A percentile compares a stretch with the other conserved stretches of the same genome.
These are phyloP conservation scores for Drosophila quasianomalipes DNA, from an alignment of 2,888 invertebrate species.

Conservation along the genomic window DNA sequence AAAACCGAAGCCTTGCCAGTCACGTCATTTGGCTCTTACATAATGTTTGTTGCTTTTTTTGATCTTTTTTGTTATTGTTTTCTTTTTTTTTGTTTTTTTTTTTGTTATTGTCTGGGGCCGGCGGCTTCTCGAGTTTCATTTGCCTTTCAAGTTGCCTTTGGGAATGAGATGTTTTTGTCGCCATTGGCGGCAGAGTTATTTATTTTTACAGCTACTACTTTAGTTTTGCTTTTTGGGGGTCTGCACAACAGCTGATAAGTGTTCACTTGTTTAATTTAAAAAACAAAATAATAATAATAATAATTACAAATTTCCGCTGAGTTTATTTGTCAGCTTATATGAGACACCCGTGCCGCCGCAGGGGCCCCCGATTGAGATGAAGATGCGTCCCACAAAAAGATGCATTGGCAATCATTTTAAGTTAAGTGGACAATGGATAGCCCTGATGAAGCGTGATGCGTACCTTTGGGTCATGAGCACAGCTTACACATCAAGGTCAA, in stretches of 20 bases:
- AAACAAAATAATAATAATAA: conserved; percentile 18
- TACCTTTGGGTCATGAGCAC: conserved; percentile 22
- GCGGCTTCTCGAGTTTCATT: conserved; percentile 58
- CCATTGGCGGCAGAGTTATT: conserved; percentile 40
- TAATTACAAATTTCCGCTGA: conserved; percentile 25
- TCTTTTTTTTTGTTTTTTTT: conserved; percentile 9
- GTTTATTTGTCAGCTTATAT: conserved; percentile 43
- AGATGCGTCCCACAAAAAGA: neutral
- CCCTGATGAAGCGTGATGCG: neutral
- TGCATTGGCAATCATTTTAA: conserved; percentile 2
- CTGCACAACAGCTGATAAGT: conserved; percentile 38
- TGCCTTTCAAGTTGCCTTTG: conserved; percentile 52
- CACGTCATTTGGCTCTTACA: conserved; percentile 65
- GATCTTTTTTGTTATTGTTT: conserved; percentile 1
- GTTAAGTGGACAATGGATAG: conserved; percentile 21
- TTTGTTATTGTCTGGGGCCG: conserved; percentile 24
- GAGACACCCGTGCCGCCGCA: conserved; percentile 12
- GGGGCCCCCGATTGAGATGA: conserved; percentile 14
- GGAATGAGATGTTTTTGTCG: conserved; percentile 51
- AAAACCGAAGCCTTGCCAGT: conserved; percentile 68
- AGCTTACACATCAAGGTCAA: conserved; percentile 17
- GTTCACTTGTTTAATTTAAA: conserved; percentile 22
- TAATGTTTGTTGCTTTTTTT: conserved; percentile 46
- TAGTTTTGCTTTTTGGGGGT: conserved; percentile 10
- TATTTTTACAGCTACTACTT: conserved; percentile 53